A percentile compares a stretch with the other conserved stretches of the same genome.
Evolutionary conservation across 2,113 vertebrate genomes (phyloP).

Genomic region (Pogonocichla stellata): DNA sequence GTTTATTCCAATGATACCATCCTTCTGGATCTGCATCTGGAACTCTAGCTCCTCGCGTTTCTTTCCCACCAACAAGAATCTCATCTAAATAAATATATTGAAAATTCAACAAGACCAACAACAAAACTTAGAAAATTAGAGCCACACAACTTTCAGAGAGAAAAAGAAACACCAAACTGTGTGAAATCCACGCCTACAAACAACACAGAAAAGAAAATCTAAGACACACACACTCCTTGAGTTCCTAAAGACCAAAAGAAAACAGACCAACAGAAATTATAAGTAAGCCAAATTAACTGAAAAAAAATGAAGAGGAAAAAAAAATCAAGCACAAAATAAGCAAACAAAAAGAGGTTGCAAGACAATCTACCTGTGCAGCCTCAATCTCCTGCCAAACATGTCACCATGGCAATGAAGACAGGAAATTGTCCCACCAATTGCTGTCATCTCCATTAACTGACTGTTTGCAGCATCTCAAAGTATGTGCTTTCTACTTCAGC

Average conservation of each 20-base stretch:
- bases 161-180: not conserved
- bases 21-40: not conserved
- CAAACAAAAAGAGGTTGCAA: not conserved
- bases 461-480: not conserved
- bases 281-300: not conserved
- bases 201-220: not conserved
- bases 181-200: not conserved
- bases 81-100: not conserved
- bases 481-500: not conserved
- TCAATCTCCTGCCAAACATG: not conserved
- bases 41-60: not conserved
- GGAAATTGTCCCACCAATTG: not conserved
- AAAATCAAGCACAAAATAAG: not conserved
- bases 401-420: not conserved
- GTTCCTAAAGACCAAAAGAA: not conserved
- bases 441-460: not conserved
- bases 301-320: fast-evolving
- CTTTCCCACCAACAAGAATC: not conserved
- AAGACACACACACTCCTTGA: not conserved
- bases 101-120: not conserved
- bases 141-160: not conserved
- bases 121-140: not conserved
- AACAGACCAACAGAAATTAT: fast-evolving
- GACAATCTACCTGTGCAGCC: not conserved
- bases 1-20: not conserved